These are phyloP conservation scores for Emydocephalus ijimae DNA, from an alignment of 2,113 vertebrate genomes.

Conservation along the genomic window DNA sequence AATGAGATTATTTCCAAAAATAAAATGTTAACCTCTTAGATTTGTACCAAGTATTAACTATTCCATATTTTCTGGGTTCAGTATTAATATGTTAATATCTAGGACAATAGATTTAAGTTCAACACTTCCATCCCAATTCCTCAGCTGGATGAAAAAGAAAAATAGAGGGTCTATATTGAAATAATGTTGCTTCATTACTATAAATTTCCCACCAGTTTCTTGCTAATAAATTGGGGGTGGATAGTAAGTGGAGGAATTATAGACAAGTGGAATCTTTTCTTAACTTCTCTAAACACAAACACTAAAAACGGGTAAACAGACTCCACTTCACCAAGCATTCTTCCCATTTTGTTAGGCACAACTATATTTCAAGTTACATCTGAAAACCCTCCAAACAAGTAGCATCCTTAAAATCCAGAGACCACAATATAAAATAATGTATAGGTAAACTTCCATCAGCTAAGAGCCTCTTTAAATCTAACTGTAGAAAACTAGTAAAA, in stretches of 20 bases:
- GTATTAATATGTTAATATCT: neutral
- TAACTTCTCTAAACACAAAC: neutral
- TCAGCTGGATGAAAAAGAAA: neutral
- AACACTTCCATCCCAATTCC: neutral
- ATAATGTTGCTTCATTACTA: neutral
- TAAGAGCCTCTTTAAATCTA: neutral
- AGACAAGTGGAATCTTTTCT: neutral
- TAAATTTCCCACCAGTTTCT: neutral
- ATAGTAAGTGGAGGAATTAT: neutral
- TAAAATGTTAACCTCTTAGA: neutral
- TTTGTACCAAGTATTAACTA: neutral
- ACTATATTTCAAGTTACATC: neutral
- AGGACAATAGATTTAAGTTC: neutral
- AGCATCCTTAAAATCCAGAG: neutral
- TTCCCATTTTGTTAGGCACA: neutral
- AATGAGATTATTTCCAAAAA: neutral
- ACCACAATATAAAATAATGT: neutral
- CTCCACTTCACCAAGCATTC: neutral
- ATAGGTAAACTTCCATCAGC: neutral
- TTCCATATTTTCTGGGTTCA: neutral
- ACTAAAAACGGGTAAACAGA: neutral
- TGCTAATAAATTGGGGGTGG: neutral
- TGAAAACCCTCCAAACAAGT: neutral
- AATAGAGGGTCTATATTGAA: neutral
- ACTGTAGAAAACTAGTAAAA: neutral